Evolutionary conservation across 2,113 vertebrate species (phyloP).

Genomic region (Odobenus rosmarus): DNA sequence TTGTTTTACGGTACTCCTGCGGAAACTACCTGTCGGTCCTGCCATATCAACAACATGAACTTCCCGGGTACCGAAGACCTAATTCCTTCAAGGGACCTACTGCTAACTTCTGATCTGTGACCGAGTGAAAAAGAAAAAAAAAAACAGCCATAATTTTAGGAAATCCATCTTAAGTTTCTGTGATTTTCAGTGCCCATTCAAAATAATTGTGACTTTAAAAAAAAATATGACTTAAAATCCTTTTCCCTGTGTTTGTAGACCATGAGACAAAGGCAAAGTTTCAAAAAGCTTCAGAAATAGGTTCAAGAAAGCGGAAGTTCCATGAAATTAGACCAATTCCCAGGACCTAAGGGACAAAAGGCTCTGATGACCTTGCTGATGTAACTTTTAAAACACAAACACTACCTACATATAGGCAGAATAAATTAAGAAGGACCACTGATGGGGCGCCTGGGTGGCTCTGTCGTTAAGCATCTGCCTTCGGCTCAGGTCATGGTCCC

Average conservation of each 20-base stretch:
- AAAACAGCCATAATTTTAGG: background rate
- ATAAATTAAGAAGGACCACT: background rate
- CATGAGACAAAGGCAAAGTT: background rate
- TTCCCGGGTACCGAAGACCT: background rate
- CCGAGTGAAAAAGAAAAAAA: background rate
- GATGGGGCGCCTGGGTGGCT: too few relatives aligned
- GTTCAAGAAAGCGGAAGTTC: background rate
- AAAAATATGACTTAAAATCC: constrained; percentile 9
- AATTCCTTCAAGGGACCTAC: background rate
- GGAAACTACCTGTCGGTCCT: background rate
- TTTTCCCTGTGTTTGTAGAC: background rate
- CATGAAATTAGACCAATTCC: background rate
- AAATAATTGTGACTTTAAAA: constrained; percentile 38
- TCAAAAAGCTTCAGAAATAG: constrained; percentile 20
- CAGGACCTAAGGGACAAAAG: background rate
- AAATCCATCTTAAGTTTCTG: constrained; percentile 36
- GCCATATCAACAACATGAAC: background rate
- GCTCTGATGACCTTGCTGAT: background rate
- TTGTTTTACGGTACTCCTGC: background rate
- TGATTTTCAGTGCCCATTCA: background rate
- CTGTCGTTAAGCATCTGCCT: too few relatives aligned
- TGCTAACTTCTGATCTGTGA: background rate
- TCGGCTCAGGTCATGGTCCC: too few relatives aligned
- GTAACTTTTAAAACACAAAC: constrained; percentile 27
- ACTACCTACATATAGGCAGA: background rate